Evolutionary conservation across 1,140 invertebrate species (phyloP), one percentile per base, ranked within the genome.

Genomic region (Triops cancriformis): DNA sequence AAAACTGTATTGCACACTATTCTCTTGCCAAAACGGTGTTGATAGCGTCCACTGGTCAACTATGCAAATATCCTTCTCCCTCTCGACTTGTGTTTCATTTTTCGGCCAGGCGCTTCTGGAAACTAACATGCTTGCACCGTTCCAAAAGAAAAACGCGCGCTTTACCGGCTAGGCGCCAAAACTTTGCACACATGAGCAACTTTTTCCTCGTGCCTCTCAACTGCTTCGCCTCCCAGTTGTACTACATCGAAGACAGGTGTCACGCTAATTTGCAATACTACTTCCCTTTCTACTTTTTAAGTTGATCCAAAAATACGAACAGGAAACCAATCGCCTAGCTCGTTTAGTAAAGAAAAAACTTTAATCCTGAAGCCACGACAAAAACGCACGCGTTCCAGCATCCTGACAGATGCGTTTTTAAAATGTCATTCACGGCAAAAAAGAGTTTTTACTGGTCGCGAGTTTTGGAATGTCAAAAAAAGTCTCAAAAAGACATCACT

Each of bases 191-290:
- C 51, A n/a, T 64, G 51, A 64, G 51, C 51, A 64, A 64, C 51
- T 64, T 64, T 64, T 64, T 64, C 51, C 51, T 64, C 51, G 51
- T 64, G 51, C 51, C 23, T 64, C 51, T 64, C 51, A 64, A 64
- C 51, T 7, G 51, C 18, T 23, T 64, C 10, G 51, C 51, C 51
- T 23, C 51, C n/a, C 51, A 64, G 51, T 64, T 64, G 51, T 64
- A 64, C 51, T 64, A 64, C 51, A 64, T 64, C 23, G 51, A 64
- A 64, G 51, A 64, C 51, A 64, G 51, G 51, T 64, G 51, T 64
- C 51, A 64, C 51, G 51, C 51, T 64, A 64, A 64, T 64, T 64
- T 64, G 51, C 51, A 10, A 64, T 64, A 64, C 51, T n/a, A 64
- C 51, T 64, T 64, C 51, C 51, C 51, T 23, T 64, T 23, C 5